These are phyloP conservation scores for Isichthys henryi DNA, from an alignment of 2,113 vertebrate genomes.

Conservation along the genomic window DNA sequence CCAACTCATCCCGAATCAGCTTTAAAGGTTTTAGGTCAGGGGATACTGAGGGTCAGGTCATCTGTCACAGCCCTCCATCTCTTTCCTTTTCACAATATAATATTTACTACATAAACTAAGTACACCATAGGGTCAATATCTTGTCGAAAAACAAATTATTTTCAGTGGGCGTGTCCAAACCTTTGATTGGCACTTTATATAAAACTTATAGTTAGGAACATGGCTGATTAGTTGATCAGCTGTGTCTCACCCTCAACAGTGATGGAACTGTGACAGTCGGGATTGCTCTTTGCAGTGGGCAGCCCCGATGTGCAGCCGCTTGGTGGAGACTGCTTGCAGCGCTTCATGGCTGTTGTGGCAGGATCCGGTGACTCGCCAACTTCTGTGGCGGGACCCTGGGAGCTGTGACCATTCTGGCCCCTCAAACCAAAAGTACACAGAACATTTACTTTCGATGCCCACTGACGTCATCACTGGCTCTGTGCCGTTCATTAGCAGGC, in stretches of 20 bases:
- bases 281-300: slow-evolving; percentile 40
- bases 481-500: no score
- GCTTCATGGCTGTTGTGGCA: slow-evolving; percentile 11
- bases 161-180: no score
- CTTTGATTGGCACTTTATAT: not conserved
- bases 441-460: not conserved
- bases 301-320: slow-evolving; percentile 30
- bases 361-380: slow-evolving; percentile 45
- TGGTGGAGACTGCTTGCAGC: slow-evolving; percentile 29
- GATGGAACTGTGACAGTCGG: slow-evolving; percentile 13
- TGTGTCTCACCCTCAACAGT: slow-evolving; percentile 31
- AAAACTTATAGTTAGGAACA: not conserved
- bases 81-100: not conserved
- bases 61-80: not conserved
- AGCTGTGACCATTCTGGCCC: slow-evolving; percentile 34
- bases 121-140: not conserved
- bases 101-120: not conserved
- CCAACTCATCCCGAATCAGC: not conserved
- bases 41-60: not conserved
- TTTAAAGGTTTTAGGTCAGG: not conserved
- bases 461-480: not conserved
- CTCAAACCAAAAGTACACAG: slow-evolving; percentile 27
- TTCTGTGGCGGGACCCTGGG: slow-evolving; percentile 33
- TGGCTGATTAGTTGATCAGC: not conserved
- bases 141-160: not conserved